A percentile compares a stretch with the other conserved stretches of the same genome.
These are phyloP conservation scores for Sycophaga agraensis DNA, from an alignment of 1,140 invertebrate genomes.

Conservation along the genomic window DNA sequence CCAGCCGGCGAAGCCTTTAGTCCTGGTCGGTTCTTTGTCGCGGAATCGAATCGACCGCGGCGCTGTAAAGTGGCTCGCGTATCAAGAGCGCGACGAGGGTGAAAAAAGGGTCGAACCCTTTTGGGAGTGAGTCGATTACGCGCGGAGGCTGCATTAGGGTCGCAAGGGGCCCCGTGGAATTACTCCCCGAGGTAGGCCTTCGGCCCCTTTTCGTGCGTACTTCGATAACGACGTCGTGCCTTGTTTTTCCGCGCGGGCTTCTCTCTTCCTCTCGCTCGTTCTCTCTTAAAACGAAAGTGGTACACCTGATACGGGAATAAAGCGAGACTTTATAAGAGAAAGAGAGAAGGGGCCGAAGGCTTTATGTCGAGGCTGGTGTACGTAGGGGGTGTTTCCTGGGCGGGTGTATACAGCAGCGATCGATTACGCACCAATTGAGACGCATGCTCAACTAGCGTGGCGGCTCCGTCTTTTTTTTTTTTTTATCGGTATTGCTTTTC, in stretches of 20 bases:
- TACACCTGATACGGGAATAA: conserved; percentile 24
- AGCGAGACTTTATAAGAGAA: conserved; percentile 7
- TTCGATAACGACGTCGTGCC: neutral
- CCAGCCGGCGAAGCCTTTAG: too few species aligned
- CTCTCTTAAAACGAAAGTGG: conserved; percentile 1
- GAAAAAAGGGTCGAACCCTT: conserved; percentile 33
- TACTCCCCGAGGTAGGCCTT: conserved; percentile 31
- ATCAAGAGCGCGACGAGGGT: conserved; percentile 1
- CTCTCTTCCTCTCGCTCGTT: neutral
- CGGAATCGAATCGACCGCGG: too few species aligned
- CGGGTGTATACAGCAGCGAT: too few species aligned
- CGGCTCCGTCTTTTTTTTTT: neutral
- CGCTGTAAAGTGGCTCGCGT: too few species aligned
- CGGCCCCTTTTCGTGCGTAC: neutral
- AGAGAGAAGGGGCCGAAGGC: neutral
- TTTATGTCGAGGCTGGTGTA: too few species aligned
- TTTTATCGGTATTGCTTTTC: neutral
- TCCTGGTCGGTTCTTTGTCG: too few species aligned
- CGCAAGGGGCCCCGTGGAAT: conserved; percentile 19
- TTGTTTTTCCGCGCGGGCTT: conserved; percentile 3
- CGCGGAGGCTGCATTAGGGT: conserved; percentile 20
- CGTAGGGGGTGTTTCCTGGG: too few species aligned
- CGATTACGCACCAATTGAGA: conserved; percentile 14
- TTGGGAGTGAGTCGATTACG: conserved; percentile 29
- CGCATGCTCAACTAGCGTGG: neutral